phyloP scores from a whole-genome alignment of 2,888 invertebrate genomes.

The Aphodius sticticus region DNA sequence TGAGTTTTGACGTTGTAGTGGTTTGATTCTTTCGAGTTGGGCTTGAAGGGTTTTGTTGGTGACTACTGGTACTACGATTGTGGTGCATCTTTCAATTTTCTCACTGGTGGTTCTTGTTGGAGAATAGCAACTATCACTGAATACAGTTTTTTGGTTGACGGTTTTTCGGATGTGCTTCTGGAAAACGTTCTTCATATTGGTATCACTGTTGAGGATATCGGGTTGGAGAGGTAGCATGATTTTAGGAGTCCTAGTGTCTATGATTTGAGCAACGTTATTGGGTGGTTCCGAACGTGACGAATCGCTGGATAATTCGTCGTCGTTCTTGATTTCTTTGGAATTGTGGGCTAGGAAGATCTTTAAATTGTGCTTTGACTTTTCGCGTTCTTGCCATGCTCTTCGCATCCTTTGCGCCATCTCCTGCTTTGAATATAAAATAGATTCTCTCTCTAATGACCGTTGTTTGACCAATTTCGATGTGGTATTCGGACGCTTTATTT shows the following conservation, averaged over 20 bases:
- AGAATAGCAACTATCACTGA: constrained; percentile 32
- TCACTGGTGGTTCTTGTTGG: constrained; percentile 33
- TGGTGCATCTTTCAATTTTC: constrained; percentile 26
- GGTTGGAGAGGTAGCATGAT: constrained; percentile 42
- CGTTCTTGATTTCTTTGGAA: constrained; percentile 52
- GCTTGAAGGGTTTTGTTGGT: constrained; percentile 41
- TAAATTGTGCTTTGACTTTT: constrained; percentile 64
- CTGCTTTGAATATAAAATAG: constrained; percentile 58
- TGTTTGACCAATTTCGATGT: constrained; percentile 48
- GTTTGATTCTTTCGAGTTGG: constrained; percentile 23
- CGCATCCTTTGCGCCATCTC: constrained; percentile 62
- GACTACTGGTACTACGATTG: constrained; percentile 52
- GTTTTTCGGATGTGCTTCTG: constrained; percentile 45
- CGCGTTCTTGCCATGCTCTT: constrained; percentile 61
- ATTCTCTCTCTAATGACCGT: constrained; percentile 50
- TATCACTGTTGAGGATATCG: constrained; percentile 32
- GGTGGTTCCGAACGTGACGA: constrained; percentile 20
- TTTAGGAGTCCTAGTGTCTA: constrained; percentile 56
- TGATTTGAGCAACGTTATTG: constrained; percentile 36
- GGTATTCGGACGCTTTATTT: constrained; percentile 45
- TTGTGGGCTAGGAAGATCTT: constrained; percentile 68
- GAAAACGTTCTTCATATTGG: constrained; percentile 45
- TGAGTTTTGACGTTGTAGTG: constrained; percentile 15
- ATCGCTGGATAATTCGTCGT: constrained; percentile 35
- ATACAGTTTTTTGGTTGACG: constrained; percentile 37